Conservation (phyloP, 2,113 vertebrate genomes). For the Archilochus colubris region DNA sequence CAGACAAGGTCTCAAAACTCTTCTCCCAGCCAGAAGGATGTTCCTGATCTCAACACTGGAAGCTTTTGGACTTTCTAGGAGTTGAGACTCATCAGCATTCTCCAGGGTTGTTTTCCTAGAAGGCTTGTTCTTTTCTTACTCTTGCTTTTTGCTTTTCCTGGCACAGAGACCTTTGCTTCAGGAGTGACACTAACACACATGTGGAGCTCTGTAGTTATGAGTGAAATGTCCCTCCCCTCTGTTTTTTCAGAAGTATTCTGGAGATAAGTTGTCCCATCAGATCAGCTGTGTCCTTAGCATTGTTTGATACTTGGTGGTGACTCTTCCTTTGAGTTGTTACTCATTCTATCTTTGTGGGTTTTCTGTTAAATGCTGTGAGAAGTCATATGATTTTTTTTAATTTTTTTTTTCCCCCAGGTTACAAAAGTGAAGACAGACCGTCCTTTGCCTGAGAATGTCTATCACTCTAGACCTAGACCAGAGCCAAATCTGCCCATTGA, state of each 20-base stretch:
- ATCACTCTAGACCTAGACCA: slow-evolving; percentile 88
- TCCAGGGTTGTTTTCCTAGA: background rate
- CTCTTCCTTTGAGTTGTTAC: background rate
- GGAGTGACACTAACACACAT: background rate
- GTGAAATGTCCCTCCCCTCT: background rate
- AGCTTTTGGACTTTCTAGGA: background rate
- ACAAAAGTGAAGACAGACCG: slow-evolving; percentile 94
- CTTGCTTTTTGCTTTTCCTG: background rate
- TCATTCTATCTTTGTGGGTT: background rate
- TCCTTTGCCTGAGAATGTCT: slow-evolving; percentile 88
- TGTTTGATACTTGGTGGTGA: background rate
- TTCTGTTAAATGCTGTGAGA: background rate
- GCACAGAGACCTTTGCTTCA: background rate
- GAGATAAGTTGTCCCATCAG: background rate
- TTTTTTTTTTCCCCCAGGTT: slow-evolving; percentile 77
- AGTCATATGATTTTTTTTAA: background rate
- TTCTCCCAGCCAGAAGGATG: fast-evolving
- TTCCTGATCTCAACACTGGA: fast-evolving
- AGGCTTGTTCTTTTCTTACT: background rate
- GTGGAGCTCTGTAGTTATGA: background rate
- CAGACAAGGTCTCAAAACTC: background rate
- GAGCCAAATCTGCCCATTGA: slow-evolving; percentile 83
- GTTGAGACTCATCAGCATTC: fast-evolving
- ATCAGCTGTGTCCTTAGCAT: background rate
- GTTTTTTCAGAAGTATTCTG: background rate